phyloP scores from a whole-genome alignment of 1,140 invertebrate species.

The Megalonaias nervosa region DNA sequence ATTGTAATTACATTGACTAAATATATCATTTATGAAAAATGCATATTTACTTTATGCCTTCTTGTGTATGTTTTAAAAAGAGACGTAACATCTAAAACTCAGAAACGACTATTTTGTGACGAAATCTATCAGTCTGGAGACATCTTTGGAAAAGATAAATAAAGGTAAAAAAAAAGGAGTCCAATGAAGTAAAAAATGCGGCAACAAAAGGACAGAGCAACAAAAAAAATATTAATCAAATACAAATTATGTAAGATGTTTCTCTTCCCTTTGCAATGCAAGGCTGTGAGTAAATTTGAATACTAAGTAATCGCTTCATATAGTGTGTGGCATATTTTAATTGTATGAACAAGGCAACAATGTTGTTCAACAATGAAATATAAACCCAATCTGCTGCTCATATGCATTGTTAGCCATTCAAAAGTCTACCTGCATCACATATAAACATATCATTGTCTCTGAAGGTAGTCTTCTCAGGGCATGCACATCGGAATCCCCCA shows the following conservation, averaged over 20 bases:
- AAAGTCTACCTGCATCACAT: conserved; percentile 80
- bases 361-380: conserved; percentile 19
- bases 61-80: too few species aligned
- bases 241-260: neutral
- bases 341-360: conserved; percentile 8
- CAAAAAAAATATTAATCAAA: too few species aligned
- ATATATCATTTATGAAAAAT: too few species aligned
- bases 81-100: too few species aligned
- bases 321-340: conserved; percentile 1
- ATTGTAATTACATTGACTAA: too few species aligned
- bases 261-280: neutral
- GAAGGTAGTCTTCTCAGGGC: conserved; percentile 82
- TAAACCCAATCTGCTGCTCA: conserved; percentile 1
- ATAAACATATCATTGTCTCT: conserved; percentile 59
- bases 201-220: too few species aligned
- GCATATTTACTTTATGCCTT: too few species aligned
- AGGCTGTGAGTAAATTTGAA: neutral
- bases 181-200: too few species aligned
- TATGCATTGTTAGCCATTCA: neutral
- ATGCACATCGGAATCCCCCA: conserved; percentile 87
- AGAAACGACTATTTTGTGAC: too few species aligned
- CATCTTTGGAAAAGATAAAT: too few species aligned
- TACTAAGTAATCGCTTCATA: neutral
- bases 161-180: too few species aligned
- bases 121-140: too few species aligned